Conservation (phyloP, 2,797 vertebrate genomes). For the Numenius phaeopus region DNA sequence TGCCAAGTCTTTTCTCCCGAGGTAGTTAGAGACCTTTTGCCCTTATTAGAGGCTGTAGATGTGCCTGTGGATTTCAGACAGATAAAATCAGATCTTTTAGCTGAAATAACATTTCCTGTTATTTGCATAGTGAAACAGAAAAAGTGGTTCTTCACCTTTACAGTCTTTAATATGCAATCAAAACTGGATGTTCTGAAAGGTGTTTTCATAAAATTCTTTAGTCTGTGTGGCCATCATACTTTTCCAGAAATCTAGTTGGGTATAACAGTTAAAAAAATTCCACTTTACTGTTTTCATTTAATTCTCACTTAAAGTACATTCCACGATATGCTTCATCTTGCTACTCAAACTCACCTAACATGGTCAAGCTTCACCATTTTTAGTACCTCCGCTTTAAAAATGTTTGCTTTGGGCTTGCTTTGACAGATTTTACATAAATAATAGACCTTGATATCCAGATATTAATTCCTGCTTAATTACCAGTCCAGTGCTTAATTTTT, state of each 20-base stretch:
- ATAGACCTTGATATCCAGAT: background rate
- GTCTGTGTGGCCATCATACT: background rate
- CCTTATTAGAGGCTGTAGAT: background rate
- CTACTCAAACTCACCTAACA: background rate
- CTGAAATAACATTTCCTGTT: background rate
- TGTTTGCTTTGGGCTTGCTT: background rate
- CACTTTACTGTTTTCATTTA: background rate
- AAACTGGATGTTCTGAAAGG: background rate
- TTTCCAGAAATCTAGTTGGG: background rate
- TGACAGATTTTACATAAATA: background rate
- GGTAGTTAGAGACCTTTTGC: background rate
- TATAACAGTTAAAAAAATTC: background rate
- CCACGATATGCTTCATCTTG: accelerated
- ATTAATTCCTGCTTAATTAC: background rate
- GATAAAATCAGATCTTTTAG: background rate
- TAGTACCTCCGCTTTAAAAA: background rate
- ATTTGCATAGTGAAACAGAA: background rate
- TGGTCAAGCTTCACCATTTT: background rate
- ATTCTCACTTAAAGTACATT: background rate
- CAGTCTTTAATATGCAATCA: background rate
- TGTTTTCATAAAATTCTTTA: background rate
- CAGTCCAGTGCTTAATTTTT: background rate
- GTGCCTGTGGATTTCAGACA: background rate
- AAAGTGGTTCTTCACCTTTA: background rate
- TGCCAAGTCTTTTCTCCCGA: background rate